These are phyloP conservation scores for Orchesellides sinensis DNA, from an alignment of 2,888 invertebrate genomes.

Conservation along the genomic window DNA sequence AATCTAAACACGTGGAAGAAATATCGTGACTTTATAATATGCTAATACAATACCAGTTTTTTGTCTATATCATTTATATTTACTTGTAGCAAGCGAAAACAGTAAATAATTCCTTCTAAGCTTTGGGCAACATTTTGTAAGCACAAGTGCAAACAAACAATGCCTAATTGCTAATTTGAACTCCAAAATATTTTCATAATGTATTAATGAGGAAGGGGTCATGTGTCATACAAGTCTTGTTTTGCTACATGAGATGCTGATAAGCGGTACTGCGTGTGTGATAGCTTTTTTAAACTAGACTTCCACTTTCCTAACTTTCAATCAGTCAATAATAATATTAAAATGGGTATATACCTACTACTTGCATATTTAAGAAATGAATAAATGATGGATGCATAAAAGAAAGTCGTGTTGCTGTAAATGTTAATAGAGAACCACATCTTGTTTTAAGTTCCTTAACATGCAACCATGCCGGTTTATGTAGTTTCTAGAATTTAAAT, in stretches of 20 bases:
- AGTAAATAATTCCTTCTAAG: neutral
- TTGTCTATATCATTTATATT: too few species aligned
- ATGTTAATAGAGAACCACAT: too few species aligned
- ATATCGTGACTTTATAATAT: too few species aligned
- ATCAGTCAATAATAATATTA: constrained; percentile 1
- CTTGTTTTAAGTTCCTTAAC: too few species aligned
- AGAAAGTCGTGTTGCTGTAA: constrained; percentile 1
- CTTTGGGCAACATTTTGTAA: neutral
- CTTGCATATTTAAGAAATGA: too few species aligned
- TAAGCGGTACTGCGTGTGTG: neutral
- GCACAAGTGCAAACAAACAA: too few species aligned
- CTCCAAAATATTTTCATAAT: constrained; percentile 4
- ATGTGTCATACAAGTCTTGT: constrained; percentile 31
- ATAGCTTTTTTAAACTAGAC: neutral
- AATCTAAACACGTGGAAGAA: too few species aligned
- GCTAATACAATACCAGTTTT: too few species aligned
- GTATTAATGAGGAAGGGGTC: constrained; percentile 32
- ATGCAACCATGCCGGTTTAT: too few species aligned
- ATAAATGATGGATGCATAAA: too few species aligned
- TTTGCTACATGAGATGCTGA: neutral
- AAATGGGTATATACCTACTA: too few species aligned
- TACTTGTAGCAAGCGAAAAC: neutral
- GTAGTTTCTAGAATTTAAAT: too few species aligned
- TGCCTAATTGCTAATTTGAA: neutral
- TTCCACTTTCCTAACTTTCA: neutral